Percentiles rank a stretch among this genome's conserved stretches.
Conservation (phyloP, 2,113 vertebrate genomes). For the Copsychus sechellarum region DNA sequence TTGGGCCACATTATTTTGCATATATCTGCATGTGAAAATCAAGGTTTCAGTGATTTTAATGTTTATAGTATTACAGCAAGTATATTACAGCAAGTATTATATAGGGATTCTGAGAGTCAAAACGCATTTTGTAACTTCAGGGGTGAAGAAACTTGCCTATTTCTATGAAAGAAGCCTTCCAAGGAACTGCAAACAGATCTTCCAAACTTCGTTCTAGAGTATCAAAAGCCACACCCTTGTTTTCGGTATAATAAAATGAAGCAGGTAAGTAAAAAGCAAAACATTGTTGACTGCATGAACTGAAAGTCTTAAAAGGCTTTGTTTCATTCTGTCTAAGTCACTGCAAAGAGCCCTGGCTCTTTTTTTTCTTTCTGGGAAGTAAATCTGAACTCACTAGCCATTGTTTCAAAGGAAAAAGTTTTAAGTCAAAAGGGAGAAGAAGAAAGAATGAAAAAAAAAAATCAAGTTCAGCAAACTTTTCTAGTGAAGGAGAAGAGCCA, state of each 20-base stretch:
- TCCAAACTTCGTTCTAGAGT: neutral
- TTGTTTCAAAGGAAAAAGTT: slow-evolving; percentile 16
- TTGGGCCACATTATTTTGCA: neutral
- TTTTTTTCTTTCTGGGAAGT: neutral
- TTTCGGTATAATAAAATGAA: neutral
- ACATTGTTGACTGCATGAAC: neutral
- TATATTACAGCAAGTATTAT: neutral
- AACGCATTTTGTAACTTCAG: neutral
- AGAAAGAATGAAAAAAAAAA: neutral
- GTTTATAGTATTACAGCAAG: neutral
- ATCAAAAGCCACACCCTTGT: neutral
- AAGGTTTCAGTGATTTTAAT: neutral
- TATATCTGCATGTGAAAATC: neutral
- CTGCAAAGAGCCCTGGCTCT: neutral
- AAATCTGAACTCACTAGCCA: neutral
- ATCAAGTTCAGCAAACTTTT: neutral
- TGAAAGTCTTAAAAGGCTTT: neutral
- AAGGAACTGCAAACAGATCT: neutral
- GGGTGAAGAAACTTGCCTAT: neutral
- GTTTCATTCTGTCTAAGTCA: neutral
- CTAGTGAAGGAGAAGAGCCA: neutral
- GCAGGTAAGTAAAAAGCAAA: neutral
- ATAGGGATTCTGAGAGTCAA: neutral
- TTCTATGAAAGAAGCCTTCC: neutral
- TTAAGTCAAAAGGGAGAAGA: neutral